Evolutionary conservation across 2,113 vertebrate species (phyloP).

Genomic region (Coptodon bakossiorum): DNA sequence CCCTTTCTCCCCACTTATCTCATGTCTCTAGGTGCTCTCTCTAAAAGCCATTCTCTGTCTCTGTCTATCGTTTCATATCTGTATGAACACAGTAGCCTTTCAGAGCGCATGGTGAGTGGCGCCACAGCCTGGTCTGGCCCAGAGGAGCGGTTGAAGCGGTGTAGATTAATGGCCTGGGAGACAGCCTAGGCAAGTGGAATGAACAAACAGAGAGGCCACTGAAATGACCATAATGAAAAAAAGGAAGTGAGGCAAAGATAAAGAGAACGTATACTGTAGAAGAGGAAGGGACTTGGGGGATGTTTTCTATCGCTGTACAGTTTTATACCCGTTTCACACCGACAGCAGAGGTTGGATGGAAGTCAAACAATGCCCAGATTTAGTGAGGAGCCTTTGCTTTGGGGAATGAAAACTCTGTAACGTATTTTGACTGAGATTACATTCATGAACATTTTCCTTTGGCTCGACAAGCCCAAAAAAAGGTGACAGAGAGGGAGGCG

Average conservation of each 20-base stretch:
- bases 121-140: constrained; percentile 25
- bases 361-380: neutral
- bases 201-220: constrained; percentile 47
- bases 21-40: constrained; percentile 29
- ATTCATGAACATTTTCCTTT: neutral
- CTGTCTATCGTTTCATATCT: constrained; percentile 47
- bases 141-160: constrained; percentile 26
- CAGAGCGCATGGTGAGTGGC: constrained; percentile 27
- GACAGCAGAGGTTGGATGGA: neutral
- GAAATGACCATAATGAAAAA: constrained; percentile 22
- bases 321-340: neutral
- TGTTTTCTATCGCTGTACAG: neutral
- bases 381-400: neutral
- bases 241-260: constrained; percentile 2
- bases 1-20: constrained; percentile 38
- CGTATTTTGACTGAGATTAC: neutral
- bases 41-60: constrained; percentile 50
- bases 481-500: neutral
- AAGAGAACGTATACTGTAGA: constrained; percentile 13
- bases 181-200: constrained; percentile 53
- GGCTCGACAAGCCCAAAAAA: neutral
- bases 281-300: neutral
- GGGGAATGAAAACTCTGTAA: neutral
- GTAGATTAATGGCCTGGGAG: constrained; percentile 59
- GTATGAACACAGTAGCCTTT: constrained; percentile 53